phyloP scores from a whole-genome alignment of 2,113 vertebrate species.

The Periophthalmodon schlosseri region DNA sequence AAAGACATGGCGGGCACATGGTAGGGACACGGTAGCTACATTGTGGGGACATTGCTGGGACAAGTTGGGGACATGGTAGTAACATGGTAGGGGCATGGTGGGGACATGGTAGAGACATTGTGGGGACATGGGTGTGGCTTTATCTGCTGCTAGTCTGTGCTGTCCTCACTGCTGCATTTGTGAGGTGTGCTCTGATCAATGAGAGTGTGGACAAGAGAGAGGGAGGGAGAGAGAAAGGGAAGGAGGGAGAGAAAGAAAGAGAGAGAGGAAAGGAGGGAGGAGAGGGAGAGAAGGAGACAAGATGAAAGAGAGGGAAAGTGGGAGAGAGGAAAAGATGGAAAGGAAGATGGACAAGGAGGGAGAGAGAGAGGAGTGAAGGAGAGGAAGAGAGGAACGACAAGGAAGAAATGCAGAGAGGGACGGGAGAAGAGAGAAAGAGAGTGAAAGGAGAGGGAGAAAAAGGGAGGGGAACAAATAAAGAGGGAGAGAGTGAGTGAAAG shows the following conservation, averaged over 20 bases:
- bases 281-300: neutral
- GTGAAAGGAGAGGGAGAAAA: no score
- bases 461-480: no score
- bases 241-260: neutral
- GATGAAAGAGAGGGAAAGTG: neutral
- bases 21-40: no score
- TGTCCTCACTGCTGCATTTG: constrained; percentile 3
- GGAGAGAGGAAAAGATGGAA: neutral
- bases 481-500: neutral
- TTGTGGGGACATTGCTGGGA: no score
- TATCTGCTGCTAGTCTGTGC: neutral
- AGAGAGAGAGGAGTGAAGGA: neutral
- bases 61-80: no score
- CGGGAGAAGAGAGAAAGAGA: neutral
- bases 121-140: no score
- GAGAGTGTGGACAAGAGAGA: neutral
- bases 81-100: no score
- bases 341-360: neutral
- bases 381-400: neutral
- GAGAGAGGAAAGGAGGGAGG: neutral
- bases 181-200: neutral
- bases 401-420: neutral
- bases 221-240: no score
- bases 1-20: no score
- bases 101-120: no score